Evolutionary conservation across 53 echinoderm and acorn worm species (phyloP).

Genomic region (Zoroaster sp.): DNA sequence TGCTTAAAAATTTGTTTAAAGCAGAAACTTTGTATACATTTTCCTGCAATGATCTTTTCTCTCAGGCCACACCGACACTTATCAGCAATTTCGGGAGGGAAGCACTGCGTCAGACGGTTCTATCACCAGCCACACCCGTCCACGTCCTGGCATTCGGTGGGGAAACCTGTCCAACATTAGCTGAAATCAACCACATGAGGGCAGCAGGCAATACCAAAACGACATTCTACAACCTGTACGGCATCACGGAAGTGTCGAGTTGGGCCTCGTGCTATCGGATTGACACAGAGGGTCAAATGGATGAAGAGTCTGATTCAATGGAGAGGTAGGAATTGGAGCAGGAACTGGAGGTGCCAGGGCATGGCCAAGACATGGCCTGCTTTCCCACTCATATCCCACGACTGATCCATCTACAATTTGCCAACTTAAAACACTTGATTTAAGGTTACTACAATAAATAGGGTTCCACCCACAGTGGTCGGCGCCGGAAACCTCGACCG

Average conservation of each 20-base stretch:
- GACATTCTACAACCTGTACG: conserved; percentile 86
- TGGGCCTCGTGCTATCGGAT: conserved; percentile 84
- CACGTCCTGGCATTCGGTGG: conserved; percentile 87
- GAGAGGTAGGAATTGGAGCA: no score
- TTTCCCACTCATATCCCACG: no score
- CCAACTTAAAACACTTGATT: no score
- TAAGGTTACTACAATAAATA: no score
- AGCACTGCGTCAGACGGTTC: conserved; percentile 29
- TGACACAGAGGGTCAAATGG: conserved; percentile 21
- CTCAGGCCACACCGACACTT: conserved; percentile 82
- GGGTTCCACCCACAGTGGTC: no score
- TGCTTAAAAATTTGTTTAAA: no score
- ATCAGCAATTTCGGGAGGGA: conserved; percentile 55
- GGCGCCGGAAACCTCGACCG: no score
- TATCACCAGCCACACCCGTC: conserved; percentile 49
- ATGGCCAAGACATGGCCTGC: no score
- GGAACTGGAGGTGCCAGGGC: no score
- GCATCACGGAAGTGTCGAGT: conserved; percentile 92
- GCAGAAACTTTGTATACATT: no score
- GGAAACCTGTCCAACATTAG: conserved; percentile 76
- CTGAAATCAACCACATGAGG: conserved; percentile 67
- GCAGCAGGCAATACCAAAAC: conserved; percentile 65
- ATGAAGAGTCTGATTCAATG: neutral
- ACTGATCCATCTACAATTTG: no score
- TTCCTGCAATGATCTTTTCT: neutral